Conservation (phyloP, 2,888 invertebrate genomes). For the Pseudococcus viburni region DNA sequence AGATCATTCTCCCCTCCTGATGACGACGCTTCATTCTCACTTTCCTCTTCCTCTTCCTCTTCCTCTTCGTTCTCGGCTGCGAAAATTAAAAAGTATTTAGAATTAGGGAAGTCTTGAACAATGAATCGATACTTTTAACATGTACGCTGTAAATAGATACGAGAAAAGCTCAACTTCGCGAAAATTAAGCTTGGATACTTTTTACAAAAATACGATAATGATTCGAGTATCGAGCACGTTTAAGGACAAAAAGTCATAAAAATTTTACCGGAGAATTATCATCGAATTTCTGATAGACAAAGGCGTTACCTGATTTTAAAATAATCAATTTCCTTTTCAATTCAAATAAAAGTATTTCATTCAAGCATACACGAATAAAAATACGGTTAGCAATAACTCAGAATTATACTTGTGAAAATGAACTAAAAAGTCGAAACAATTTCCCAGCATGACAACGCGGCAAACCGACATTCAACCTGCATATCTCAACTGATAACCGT, state of each 20-base stretch:
- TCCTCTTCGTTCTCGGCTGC: neutral
- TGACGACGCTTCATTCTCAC: constrained; percentile 55
- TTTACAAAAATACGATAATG: neutral
- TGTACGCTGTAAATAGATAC: neutral
- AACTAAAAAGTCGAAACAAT: neutral
- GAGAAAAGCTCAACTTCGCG: neutral
- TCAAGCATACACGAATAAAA: neutral
- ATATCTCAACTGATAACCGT: constrained; percentile 18
- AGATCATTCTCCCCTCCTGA: constrained; percentile 61
- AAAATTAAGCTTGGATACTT: neutral
- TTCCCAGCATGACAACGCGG: constrained; percentile 25
- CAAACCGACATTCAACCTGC: constrained; percentile 32
- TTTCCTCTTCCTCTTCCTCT: constrained; percentile 58
- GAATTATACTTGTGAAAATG: neutral
- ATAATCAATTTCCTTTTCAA: neutral
- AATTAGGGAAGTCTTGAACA: neutral
- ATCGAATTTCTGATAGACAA: neutral
- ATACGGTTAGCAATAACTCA: neutral
- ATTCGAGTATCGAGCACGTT: neutral
- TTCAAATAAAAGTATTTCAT: neutral
- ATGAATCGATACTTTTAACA: neutral
- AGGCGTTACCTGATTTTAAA: neutral
- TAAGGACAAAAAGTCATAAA: constrained; percentile 8
- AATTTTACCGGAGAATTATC: neutral
- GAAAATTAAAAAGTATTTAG: neutral